Evolutionary conservation across 2,888 invertebrate genomes (phyloP).

Genomic region (Amblyjoppa fuscipennis): DNA sequence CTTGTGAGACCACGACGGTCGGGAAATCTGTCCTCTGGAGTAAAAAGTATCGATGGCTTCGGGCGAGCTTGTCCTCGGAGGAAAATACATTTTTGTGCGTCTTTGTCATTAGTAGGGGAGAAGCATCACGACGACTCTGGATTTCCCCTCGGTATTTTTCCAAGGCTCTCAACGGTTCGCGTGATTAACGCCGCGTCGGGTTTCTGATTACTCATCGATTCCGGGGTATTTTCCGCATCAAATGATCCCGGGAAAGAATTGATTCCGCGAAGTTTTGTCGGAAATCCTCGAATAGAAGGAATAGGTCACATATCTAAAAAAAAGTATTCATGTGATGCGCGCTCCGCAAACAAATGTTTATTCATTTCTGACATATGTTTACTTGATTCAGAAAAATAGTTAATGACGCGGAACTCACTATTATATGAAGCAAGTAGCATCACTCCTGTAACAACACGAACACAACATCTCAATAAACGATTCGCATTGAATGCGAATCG

Average conservation of each 20-base stretch:
- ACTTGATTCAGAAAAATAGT: no score
- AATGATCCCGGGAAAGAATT: not conserved
- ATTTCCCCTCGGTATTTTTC: not conserved
- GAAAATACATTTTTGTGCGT: not conserved
- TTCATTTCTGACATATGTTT: no score
- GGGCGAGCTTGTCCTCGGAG: not conserved
- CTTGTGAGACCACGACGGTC: conserved; percentile 10
- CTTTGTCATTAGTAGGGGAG: not conserved
- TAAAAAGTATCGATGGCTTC: conserved; percentile 37
- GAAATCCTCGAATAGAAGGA: not conserved
- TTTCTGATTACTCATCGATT: not conserved
- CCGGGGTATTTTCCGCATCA: not conserved
- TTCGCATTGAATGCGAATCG: no score
- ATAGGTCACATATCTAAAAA: not conserved
- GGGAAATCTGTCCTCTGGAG: conserved; percentile 26
- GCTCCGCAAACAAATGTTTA: no score
- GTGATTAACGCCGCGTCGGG: not conserved
- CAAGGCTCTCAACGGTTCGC: not conserved
- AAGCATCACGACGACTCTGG: not conserved
- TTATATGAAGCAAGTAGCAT: no score
- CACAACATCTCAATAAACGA: no score
- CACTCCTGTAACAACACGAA: no score
- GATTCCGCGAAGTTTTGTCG: not conserved
- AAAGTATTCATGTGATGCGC: not conserved
- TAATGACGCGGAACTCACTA: no score